Base-by-base conservation (phyloP, 2,888 invertebrate genomes). In the Nineta flava region DNA sequence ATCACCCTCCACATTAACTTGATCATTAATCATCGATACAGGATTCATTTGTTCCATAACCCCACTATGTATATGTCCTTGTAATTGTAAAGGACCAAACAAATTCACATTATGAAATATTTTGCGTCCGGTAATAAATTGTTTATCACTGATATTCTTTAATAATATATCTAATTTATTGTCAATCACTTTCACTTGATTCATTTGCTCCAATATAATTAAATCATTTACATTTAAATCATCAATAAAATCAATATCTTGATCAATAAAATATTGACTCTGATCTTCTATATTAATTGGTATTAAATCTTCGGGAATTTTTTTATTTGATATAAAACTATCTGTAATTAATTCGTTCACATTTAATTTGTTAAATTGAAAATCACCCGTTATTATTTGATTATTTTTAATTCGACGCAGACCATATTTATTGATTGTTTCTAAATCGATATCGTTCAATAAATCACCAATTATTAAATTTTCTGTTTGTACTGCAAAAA, bases 391-490 rank as follows among this genome's bases (percentile, higher is more conserved):
- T 4, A 77, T 59, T 46, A 57, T 55, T 61, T 79, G 77, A 55
- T 71, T 58, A 2, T 71, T 75, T 2, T 55, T 55, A 26, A 26
- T 17, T 16, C 64, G 66, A 59, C 66, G 73, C 10, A 79, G 59
- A 1, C 70, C 65, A 53, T 69, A 65, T 48, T 69, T 61, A 19
- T 68, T 52, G 26, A 79, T 57, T 9, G 66, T 59, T 1, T 60
- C 54, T 55, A 77, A 63, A 49, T 63, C 61, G 3, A 70, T 57
- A 9, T 66, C 65, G 58, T 79, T 79, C 0, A 78, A 57, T 10
- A 60, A 62, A n/a, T 71, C 72, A 2, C 58, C 58, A 12, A 76
- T 59, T 12, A 61, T 56, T 10, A 75, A 55, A 21, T 71, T 61
- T 50, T 69, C 60, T 2, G 71, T 63, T 16, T 56, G 60, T 5